Base-by-base conservation (phyloP, 30 jellyfish, hydroid and myxozoan genomes). In the Pseudorhiza aurosa region DNA sequence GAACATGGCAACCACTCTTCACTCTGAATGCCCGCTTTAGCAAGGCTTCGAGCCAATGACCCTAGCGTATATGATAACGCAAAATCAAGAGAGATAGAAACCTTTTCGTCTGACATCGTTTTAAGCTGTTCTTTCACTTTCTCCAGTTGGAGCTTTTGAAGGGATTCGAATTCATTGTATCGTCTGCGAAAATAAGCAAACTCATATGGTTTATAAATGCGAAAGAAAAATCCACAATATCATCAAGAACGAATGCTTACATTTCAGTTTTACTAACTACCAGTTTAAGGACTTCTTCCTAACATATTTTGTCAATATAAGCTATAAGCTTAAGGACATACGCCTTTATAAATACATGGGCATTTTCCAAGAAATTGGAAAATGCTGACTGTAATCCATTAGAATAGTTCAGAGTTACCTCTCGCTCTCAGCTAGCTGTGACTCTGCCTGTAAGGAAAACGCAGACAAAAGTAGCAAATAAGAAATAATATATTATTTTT, bases 401-500 rank as follows among this genome's bases (percentile, higher is more conserved):
- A 18, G 6, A 21, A 58, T 6, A 31, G 26, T 6, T 2, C 18
- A n/a, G 29, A 0, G 40, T 32, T 78, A 68, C 91, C 91, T 80
- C 35, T 80, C 91, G 51, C 11, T 44, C 9, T 80, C 91, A 44
- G 91, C 91, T 25, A 80, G 72, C 59, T 80, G 91, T 25, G 91
- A 80, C 27, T 80, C 91, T 2, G 84, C 91, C 91, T 80, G 15
- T n/a, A 28, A 32, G 49, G 81, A 24, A 24, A 58, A n/a, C n/a
- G n/a, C n/a, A n/a, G 6, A 21, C 8, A 19, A 58, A 3, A 25
- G 50, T 39, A 12, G 50, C 50, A 39, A 12, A 39, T 39, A 12
- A 39, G 12, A 7, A 39, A 7, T 39, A 12, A 5, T 39, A 12
- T 5, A 12, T 39, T 39, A 12, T 39, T 7, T 39, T 39, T 39